These are phyloP conservation scores for Dolichotis patagonum DNA, from an alignment of 2,113 vertebrate species.

Conservation along the genomic window DNA sequence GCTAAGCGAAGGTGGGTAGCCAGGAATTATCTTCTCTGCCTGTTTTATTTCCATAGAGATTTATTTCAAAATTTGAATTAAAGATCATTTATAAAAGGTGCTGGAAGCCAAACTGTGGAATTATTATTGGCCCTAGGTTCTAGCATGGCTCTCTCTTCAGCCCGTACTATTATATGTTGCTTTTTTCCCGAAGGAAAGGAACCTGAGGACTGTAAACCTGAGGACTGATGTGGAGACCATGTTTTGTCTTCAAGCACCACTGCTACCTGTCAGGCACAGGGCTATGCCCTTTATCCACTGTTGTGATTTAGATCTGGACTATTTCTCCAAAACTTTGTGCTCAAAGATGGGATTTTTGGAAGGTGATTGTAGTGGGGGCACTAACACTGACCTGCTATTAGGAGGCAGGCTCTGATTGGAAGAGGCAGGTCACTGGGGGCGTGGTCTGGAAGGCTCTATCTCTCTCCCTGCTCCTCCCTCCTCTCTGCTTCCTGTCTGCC, in stretches of 20 bases:
- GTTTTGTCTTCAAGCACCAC: not conserved
- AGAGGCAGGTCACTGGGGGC: not conserved
- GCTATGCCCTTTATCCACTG: not conserved
- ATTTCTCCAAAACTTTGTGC: not conserved
- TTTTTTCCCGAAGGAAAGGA: not conserved
- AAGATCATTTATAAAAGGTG: not conserved
- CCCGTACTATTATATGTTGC: not conserved
- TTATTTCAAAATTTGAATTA: conserved; percentile 1
- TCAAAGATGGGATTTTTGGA: not conserved
- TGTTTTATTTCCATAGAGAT: conserved; percentile 16
- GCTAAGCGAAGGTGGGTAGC: not conserved
- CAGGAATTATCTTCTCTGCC: not conserved
- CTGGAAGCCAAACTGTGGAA: not conserved
- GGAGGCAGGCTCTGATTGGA: not conserved
- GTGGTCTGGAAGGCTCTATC: not conserved
- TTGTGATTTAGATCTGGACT: not conserved
- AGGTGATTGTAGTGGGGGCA: not conserved
- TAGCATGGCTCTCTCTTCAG: not conserved
- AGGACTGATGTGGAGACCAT: not conserved
- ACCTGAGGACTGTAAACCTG: not conserved
- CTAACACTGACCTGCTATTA: not conserved
- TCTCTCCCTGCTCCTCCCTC: not conserved
- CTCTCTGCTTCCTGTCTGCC: not conserved
- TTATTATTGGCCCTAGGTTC: not conserved
- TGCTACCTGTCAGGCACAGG: not conserved